Evolutionary conservation across 1,140 invertebrate species (phyloP).

Genomic region (Atopsyche davidsoni): DNA sequence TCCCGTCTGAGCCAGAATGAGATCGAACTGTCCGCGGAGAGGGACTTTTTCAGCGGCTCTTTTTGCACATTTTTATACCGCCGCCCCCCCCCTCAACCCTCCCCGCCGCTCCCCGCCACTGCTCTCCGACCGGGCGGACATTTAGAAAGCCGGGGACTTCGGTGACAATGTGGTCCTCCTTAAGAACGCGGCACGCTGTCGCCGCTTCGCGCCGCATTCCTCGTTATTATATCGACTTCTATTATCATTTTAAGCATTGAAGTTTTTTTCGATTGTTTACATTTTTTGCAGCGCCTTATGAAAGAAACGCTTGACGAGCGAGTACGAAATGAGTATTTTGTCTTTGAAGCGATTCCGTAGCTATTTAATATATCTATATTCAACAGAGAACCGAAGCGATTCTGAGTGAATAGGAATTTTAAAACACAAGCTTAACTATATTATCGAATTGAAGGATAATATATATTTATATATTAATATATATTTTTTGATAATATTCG

Average conservation of each 20-base stretch:
- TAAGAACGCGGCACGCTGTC: conserved; percentile 1
- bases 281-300: conserved; percentile 24
- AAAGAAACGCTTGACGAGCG: conserved; percentile 15
- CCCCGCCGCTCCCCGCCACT: background rate
- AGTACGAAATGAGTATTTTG: too few species aligned
- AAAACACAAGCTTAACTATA: too few species aligned
- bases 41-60: conserved; percentile 27
- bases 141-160: conserved; percentile 10
- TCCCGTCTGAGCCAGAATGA: conserved; percentile 28
- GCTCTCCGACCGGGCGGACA: conserved; percentile 4
- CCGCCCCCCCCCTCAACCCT: conserved; percentile 3
- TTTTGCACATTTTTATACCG: conserved; percentile 25
- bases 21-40: conserved; percentile 28
- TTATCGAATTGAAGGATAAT: too few species aligned
- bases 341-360: too few species aligned
- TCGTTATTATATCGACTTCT: conserved; percentile 30
- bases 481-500: too few species aligned
- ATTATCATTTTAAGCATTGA: conserved; percentile 30
- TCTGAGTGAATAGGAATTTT: too few species aligned
- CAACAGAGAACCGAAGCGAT: too few species aligned
- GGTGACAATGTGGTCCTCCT: conserved; percentile 18
- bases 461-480: too few species aligned
- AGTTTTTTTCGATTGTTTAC: conserved; percentile 29
- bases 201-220: conserved; percentile 26
- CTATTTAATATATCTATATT: too few species aligned